These are phyloP conservation scores for Threskiornis aethiopicus DNA, from an alignment of 2,797 vertebrate species.

Conservation along the genomic window DNA sequence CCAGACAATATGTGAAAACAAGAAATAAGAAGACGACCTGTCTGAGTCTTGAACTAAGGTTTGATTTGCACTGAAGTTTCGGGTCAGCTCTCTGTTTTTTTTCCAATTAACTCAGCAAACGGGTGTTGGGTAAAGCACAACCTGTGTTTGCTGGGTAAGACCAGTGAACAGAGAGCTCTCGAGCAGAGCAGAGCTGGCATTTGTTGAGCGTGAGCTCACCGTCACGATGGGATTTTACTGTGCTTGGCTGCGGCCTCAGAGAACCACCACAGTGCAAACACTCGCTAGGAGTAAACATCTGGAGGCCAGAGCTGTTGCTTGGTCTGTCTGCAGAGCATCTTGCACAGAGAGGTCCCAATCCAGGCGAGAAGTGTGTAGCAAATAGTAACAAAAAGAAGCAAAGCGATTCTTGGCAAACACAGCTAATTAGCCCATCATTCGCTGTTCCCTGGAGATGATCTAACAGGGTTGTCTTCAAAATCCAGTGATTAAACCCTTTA, in stretches of 20 bases:
- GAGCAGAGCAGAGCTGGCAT: neutral
- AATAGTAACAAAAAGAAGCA: constrained; percentile 21
- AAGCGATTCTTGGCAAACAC: neutral
- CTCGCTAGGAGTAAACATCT: neutral
- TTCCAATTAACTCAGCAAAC: neutral
- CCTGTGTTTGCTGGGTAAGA: neutral
- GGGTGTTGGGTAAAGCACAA: neutral
- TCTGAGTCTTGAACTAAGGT: neutral
- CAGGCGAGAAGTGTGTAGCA: neutral
- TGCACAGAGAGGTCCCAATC: neutral
- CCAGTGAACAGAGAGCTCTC: neutral
- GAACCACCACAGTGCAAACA: neutral
- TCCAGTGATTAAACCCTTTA: constrained; percentile 9
- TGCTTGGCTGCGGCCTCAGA: neutral
- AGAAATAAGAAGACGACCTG: neutral
- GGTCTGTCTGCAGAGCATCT: neutral
- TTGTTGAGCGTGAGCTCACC: neutral
- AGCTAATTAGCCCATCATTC: constrained; percentile 7
- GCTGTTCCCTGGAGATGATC: constrained; percentile 5
- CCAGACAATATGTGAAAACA: neutral
- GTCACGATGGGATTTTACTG: neutral
- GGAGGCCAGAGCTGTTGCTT: constrained; percentile 4
- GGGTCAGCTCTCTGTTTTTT: neutral
- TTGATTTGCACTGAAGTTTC: neutral
- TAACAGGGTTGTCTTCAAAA: constrained; percentile 28